Evolutionary conservation across 2,888 invertebrate species (phyloP).

Genomic region (Stenoptilia bipunctidactyla): DNA sequence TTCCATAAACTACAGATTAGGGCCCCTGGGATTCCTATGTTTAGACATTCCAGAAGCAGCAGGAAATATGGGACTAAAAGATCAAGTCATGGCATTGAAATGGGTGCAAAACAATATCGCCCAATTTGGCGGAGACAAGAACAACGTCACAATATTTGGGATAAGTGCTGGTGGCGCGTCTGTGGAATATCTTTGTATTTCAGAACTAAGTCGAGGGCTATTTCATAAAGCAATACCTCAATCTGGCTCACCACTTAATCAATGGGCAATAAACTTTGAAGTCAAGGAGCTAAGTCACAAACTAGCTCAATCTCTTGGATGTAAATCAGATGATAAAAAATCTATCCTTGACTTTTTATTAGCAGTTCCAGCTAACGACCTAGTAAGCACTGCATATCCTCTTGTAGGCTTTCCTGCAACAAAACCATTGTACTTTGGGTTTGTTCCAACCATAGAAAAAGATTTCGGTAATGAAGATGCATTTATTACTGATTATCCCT

Average conservation of each 20-base stretch:
- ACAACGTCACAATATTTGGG: slow-evolving; percentile 38
- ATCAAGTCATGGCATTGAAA: slow-evolving; percentile 36
- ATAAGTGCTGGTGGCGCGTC: slow-evolving; percentile 36
- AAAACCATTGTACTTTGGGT: slow-evolving; percentile 23
- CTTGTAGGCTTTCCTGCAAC: background rate
- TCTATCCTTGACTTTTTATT: background rate
- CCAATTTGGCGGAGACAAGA: slow-evolving; percentile 33
- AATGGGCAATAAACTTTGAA: slow-evolving; percentile 25
- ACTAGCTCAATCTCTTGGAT: background rate
- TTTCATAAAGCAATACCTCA: slow-evolving; percentile 42
- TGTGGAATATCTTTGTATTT: slow-evolving; percentile 33
- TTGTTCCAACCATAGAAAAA: slow-evolving; percentile 38
- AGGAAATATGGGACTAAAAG: slow-evolving; percentile 49
- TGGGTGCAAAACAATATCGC: slow-evolving; percentile 40
- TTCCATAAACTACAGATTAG: slow-evolving; percentile 4
- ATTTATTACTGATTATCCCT: slow-evolving; percentile 36
- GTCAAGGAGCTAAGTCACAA: background rate
- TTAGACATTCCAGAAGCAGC: slow-evolving; percentile 34
- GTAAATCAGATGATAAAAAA: background rate
- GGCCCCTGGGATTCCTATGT: slow-evolving; percentile 39
- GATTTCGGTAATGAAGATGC: slow-evolving; percentile 27
- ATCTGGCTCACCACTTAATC: slow-evolving; percentile 35
- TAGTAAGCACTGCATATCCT: background rate
- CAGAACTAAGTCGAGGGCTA: slow-evolving; percentile 28
- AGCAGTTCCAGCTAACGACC: background rate